Evolutionary conservation across 2,797 vertebrate species (phyloP).

Genomic region (Megaceryle alcyon): DNA sequence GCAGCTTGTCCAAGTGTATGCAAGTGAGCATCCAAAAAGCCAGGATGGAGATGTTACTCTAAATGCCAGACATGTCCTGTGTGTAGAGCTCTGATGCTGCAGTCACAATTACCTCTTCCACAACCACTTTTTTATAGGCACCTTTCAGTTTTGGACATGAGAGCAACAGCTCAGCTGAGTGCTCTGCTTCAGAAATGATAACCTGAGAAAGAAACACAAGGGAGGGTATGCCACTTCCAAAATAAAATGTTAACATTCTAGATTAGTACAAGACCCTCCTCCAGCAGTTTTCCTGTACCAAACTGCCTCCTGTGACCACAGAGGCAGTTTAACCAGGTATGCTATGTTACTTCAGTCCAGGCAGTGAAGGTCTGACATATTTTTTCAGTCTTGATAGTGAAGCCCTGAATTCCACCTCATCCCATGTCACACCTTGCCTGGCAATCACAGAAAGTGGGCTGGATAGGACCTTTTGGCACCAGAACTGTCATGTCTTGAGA

Average conservation of each 20-base stretch:
- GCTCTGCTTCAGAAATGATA: neutral
- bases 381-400: neutral
- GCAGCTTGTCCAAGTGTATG: neutral
- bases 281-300: neutral
- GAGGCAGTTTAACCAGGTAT: neutral
- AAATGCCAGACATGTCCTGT: neutral
- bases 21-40: neutral
- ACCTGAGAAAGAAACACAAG: neutral
- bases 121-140: neutral
- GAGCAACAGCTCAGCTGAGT: neutral
- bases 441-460: neutral
- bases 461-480: neutral
- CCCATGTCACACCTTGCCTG: neutral
- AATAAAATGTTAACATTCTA: neutral
- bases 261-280: neutral
- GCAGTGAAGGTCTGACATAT: neutral
- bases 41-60: neutral
- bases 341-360: neutral
- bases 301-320: neutral
- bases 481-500: neutral
- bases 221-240: neutral
- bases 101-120: neutral
- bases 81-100: neutral
- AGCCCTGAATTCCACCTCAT: neutral
- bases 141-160: neutral